Percentiles rank a stretch among this genome's conserved stretches.
Conservation (phyloP, 2,113 vertebrate species). For the Trichomycterus rosablanca region DNA sequence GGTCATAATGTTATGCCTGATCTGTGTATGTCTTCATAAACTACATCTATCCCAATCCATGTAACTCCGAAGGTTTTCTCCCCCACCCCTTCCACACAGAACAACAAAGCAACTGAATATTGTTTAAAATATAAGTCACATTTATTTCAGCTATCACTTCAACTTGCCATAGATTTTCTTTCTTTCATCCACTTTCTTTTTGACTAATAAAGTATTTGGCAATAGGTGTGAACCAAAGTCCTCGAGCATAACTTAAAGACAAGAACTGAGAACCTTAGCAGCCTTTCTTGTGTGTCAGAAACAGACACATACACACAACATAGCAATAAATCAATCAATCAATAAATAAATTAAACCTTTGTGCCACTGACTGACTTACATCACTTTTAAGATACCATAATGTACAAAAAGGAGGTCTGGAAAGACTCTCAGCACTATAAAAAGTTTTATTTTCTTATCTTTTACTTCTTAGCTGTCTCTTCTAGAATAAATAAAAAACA, state of each 20-base stretch:
- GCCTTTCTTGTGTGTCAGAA: constrained; percentile 53
- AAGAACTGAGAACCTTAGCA: constrained; percentile 52
- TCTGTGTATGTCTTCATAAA: too few species aligned
- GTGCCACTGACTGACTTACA: constrained; percentile 60
- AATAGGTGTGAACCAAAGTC: constrained; percentile 48
- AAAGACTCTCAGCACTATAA: constrained; percentile 68
- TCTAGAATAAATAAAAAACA: constrained; percentile 63
- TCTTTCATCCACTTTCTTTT: constrained; percentile 48
- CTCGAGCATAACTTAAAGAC: constrained; percentile 53
- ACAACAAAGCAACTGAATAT: background rate
- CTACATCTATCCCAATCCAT: too few species aligned
- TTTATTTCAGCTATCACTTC: constrained; percentile 71
- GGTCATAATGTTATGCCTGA: too few species aligned
- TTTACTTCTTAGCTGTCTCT: background rate
- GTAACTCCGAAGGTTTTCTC: too few species aligned
- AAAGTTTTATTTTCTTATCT: constrained; percentile 46
- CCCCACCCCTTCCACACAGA: too few species aligned
- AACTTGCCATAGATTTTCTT: constrained; percentile 48
- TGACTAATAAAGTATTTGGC: constrained; percentile 58
- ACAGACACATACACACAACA: background rate
- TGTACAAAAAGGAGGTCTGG: constrained; percentile 74
- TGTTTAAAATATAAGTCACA: constrained; percentile 80
- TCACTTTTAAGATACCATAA: constrained; percentile 70
- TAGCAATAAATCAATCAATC: constrained; percentile 14
- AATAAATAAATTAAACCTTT: constrained; percentile 42